phyloP scores from a whole-genome alignment of 2,888 invertebrate species.

The Euplexia lucipara region DNA sequence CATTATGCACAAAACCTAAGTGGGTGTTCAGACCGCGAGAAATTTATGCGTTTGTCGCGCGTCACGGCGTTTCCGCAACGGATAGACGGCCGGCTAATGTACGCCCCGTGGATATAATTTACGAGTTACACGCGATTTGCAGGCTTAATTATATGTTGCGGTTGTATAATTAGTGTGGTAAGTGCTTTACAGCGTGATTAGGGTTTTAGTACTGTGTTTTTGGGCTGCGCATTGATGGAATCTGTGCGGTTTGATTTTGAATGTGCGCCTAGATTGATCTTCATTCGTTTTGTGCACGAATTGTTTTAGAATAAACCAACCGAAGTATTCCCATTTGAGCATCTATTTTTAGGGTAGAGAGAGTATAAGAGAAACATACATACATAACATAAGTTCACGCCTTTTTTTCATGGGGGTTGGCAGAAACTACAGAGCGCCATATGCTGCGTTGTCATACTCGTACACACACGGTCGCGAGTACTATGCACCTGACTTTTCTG shows the following conservation, averaged over 20 bases:
- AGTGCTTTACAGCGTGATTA: constrained; percentile 17
- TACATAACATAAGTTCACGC: too few species aligned
- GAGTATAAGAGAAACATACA: too few species aligned
- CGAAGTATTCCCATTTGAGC: too few species aligned
- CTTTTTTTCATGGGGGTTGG: too few species aligned
- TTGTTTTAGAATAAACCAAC: neutral
- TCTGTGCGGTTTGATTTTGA: neutral
- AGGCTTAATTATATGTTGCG: constrained; percentile 43
- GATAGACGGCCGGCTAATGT: constrained; percentile 56
- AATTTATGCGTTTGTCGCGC: constrained; percentile 62
- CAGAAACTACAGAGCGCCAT: too few species aligned
- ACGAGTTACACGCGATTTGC: constrained; percentile 48
- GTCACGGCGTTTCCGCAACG: constrained; percentile 51
- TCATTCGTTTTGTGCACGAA: neutral
- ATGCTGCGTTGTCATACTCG: too few species aligned
- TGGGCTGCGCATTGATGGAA: neutral
- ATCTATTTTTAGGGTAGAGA: too few species aligned
- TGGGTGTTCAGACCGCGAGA: constrained; percentile 42
- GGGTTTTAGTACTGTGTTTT: neutral
- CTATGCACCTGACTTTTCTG: too few species aligned
- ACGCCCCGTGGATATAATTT: constrained; percentile 47
- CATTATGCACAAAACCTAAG: constrained; percentile 48
- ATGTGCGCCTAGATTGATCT: neutral
- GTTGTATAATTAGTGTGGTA: constrained; percentile 34
- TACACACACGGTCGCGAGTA: too few species aligned